Evolutionary conservation across 2,113 vertebrate species (phyloP).

Genomic region (Salvator merianae): DNA sequence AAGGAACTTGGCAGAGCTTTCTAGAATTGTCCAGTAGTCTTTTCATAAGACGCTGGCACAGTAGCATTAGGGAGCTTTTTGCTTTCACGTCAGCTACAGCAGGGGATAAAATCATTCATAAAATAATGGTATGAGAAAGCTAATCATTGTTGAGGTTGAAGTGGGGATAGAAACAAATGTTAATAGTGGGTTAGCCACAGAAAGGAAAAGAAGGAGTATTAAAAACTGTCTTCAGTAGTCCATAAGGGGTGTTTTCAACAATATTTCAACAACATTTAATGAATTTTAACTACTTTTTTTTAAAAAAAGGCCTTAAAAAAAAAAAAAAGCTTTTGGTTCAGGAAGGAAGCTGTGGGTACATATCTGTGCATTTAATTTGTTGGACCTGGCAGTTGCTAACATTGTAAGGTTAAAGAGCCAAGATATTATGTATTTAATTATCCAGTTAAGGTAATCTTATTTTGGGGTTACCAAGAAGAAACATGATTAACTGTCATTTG

Average conservation of each 20-base stretch:
- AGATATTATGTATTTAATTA: conserved; percentile 31
- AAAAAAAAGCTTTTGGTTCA: not conserved
- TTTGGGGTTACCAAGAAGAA: conserved; percentile 10
- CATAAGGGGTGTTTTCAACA: not conserved
- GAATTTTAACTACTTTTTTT: conserved; percentile 10
- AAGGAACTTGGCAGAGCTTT: too few species aligned
- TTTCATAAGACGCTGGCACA: not conserved
- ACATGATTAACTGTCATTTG: not conserved
- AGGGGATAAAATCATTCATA: not conserved
- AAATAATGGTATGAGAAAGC: conserved; percentile 26
- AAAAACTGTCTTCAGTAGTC: not conserved
- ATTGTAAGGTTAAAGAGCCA: conserved; percentile 18
- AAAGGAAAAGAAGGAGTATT: not conserved
- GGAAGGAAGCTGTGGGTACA: not conserved
- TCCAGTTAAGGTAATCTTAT: conserved; percentile 24
- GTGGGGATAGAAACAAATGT: not conserved
- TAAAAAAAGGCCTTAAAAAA: conserved; percentile 11
- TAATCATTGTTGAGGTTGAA: not conserved
- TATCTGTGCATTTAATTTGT: conserved; percentile 8
- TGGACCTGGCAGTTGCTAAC: not conserved
- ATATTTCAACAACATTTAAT: not conserved
- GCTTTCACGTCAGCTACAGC: not conserved
- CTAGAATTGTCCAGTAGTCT: not conserved
- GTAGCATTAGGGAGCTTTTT: not conserved
- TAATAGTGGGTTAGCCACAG: not conserved